Evolutionary conservation across 1,140 invertebrate genomes (phyloP).

Genomic region (Diploscapter pachys): DNA sequence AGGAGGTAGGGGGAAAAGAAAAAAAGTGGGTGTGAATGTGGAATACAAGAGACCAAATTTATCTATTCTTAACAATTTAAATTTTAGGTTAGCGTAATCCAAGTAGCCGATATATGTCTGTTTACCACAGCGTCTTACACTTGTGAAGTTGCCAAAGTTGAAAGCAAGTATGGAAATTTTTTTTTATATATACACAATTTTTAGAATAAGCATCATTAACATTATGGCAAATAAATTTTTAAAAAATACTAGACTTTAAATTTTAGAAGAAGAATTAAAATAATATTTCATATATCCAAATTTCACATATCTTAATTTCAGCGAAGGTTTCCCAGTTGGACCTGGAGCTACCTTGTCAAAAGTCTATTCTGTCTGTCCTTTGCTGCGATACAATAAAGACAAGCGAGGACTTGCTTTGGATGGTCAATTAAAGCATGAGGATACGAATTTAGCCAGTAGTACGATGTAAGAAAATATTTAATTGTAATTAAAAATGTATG

Average conservation of each 20-base stretch:
- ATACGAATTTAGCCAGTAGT: constrained; percentile 97
- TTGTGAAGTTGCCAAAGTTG: constrained; percentile 94
- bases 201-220: no score
- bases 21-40: neutral
- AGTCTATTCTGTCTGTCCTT: constrained; percentile 88
- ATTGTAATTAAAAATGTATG: constrained; percentile 12
- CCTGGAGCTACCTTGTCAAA: constrained; percentile 97
- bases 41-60: neutral
- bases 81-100: constrained; percentile 69
- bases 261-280: neutral
- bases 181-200: no score
- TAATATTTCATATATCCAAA: constrained; percentile 14
- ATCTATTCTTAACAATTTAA: no score
- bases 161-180: constrained; percentile 75
- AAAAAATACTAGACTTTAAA: no score
- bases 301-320: constrained; percentile 60
- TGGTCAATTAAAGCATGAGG: constrained; percentile 97
- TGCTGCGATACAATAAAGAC: constrained; percentile 95
- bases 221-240: no score
- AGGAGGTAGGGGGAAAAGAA: no score
- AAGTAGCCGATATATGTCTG: constrained; percentile 97
- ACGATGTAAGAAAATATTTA: constrained; percentile 73
- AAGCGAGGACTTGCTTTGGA: constrained; percentile 96
- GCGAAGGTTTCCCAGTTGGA: constrained; percentile 91
- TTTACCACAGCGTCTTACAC: constrained; percentile 99